A percentile compares a stretch with the other conserved stretches of the same genome.
phyloP scores from a whole-genome alignment of 1,140 invertebrate genomes.

The Penaeus vannamei region DNA sequence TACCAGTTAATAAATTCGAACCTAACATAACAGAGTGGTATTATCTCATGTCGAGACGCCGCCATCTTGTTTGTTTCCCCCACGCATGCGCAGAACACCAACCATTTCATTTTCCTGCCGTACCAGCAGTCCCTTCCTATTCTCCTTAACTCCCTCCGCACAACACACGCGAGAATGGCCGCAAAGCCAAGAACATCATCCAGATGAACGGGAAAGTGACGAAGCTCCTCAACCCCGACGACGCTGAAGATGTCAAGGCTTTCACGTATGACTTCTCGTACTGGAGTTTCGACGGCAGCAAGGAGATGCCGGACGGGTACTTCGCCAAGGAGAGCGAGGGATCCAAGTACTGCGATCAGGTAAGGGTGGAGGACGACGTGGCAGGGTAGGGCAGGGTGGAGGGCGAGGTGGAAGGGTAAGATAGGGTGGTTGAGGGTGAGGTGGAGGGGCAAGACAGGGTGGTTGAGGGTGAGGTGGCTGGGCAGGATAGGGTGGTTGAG shows the following conservation, averaged over 20 bases:
- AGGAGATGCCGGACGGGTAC: conserved; percentile 73
- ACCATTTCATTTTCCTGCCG: neutral
- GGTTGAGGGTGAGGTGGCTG: neutral
- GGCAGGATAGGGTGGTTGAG: neutral
- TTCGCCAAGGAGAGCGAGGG: conserved; percentile 71
- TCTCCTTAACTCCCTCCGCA: conserved; percentile 69
- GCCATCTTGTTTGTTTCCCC: no score
- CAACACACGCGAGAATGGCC: conserved; percentile 76
- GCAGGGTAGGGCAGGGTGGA: neutral
- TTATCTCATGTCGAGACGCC: no score
- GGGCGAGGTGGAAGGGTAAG: neutral
- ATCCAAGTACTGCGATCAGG: conserved; percentile 75
- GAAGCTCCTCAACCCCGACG: conserved; percentile 74
- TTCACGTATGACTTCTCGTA: conserved; percentile 78
- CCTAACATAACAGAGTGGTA: no score
- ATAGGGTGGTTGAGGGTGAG: neutral
- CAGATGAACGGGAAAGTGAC: conserved; percentile 76
- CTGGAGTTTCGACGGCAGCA: conserved; percentile 79
- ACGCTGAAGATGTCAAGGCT: conserved; percentile 73
- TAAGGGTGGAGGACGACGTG: conserved; percentile 60
- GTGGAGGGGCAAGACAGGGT: neutral
- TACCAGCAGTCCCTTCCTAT: no score
- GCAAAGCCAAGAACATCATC: conserved; percentile 76
- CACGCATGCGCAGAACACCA: no score
- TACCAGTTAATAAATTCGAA: no score